phyloP scores from a whole-genome alignment of 2,797 vertebrate species.

The Triplophysa bombifrons region DNA sequence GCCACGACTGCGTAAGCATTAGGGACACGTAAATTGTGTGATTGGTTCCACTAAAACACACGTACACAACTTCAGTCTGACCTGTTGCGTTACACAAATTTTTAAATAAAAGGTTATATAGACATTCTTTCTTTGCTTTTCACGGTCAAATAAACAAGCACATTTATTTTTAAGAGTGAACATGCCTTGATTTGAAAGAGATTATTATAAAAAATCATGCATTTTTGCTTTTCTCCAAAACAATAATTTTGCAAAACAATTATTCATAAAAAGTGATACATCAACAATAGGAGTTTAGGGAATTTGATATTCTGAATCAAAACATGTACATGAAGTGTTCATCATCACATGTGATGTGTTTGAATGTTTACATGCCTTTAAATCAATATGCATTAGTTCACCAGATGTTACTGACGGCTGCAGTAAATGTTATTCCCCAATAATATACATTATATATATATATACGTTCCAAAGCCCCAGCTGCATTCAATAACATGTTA shows the following conservation, averaged over 20 bases:
- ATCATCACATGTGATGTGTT: background rate
- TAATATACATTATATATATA: background rate
- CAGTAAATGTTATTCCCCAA: background rate
- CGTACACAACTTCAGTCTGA: background rate
- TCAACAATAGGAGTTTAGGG: too few relatives aligned
- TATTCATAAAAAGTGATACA: too few relatives aligned
- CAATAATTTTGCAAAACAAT: too few relatives aligned
- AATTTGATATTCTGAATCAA: too few relatives aligned
- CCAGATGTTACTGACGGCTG: background rate
- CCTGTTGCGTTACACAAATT: background rate
- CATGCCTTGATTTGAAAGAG: too few relatives aligned
- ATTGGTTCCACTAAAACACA: background rate
- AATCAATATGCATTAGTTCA: constrained; percentile 15
- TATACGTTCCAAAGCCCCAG: background rate
- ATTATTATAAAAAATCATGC: too few relatives aligned
- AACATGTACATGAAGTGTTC: too few relatives aligned
- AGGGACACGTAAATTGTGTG: background rate
- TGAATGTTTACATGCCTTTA: background rate
- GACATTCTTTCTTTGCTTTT: background rate
- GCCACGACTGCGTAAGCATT: background rate
- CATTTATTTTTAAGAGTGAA: too few relatives aligned
- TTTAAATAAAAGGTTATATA: background rate
- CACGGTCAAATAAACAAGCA: background rate
- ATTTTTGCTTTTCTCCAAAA: constrained; percentile 3
- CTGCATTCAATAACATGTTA: background rate